Conservation (phyloP, 2,888 invertebrate species). For the Idaea straminata region DNA sequence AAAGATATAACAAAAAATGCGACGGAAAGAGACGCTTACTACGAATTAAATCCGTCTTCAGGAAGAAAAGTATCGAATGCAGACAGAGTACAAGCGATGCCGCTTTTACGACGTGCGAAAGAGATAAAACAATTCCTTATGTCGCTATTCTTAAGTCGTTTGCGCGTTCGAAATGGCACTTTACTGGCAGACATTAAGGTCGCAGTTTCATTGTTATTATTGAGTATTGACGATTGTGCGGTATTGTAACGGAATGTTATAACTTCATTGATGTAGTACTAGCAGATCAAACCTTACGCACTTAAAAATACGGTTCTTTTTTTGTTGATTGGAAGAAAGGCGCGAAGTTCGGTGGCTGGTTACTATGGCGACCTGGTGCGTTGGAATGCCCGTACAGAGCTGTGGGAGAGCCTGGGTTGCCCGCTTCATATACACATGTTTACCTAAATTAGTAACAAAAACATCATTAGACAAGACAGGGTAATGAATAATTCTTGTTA, state of each 20-base stretch:
- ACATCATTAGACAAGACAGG: conserved; percentile 23
- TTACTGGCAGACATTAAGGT: conserved; percentile 70
- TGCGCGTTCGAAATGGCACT: conserved; percentile 69
- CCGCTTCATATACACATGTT: conserved; percentile 56
- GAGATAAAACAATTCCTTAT: conserved; percentile 79
- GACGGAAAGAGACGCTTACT: conserved; percentile 71
- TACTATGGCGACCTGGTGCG: conserved; percentile 79
- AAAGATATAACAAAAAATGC: conserved; percentile 62
- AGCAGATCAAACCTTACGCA: conserved; percentile 54
- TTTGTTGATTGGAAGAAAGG: conserved; percentile 47
- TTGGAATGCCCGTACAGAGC: conserved; percentile 59
- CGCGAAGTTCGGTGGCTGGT: conserved; percentile 62
- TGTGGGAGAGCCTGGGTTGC: conserved; percentile 55
- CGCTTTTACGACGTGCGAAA: conserved; percentile 75
- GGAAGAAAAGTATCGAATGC: conserved; percentile 60
- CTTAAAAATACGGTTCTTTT: conserved; percentile 63
- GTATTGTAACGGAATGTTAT: conserved; percentile 73
- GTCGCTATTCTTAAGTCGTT: conserved; percentile 77
- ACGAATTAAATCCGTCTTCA: conserved; percentile 71
- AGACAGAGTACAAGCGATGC: conserved; percentile 63
- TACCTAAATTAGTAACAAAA: conserved; percentile 63
- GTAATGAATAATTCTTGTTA: neutral
- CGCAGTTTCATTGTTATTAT: conserved; percentile 74
- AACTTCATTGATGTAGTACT: conserved; percentile 66
- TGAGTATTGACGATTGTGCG: conserved; percentile 67